phyloP scores from a whole-genome alignment of 2,113 vertebrate species.

The Chaetodon trifascialis region DNA sequence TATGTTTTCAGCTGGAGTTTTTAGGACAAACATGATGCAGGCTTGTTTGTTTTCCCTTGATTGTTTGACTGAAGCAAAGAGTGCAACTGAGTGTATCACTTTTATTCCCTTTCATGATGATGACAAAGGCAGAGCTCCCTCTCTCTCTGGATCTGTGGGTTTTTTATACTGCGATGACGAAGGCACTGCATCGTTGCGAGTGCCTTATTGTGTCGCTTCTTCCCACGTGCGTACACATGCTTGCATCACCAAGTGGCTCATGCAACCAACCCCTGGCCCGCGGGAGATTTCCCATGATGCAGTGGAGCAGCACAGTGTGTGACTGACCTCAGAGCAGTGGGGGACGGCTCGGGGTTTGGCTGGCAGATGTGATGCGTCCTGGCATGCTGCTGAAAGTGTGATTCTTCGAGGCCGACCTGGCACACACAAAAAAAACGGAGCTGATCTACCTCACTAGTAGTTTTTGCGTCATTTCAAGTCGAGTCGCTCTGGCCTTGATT shows the following conservation, averaged over 20 bases:
- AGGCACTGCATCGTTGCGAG: conserved; percentile 35
- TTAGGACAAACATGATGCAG: conserved; percentile 41
- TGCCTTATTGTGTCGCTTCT: conserved; percentile 35
- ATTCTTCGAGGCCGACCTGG: conserved; percentile 70
- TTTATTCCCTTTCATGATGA: conserved; percentile 30
- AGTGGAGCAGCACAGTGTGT: conserved; percentile 66
- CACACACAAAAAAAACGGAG: conserved; percentile 23
- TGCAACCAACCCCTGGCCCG: conserved; percentile 48
- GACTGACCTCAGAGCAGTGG: conserved; percentile 66
- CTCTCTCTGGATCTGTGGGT: not conserved
- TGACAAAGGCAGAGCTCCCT: conserved; percentile 41
- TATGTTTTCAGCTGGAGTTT: conserved; percentile 34
- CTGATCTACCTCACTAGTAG: conserved; percentile 42
- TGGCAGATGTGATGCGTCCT: conserved; percentile 72
- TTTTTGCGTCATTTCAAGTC: conserved; percentile 48
- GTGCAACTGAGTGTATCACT: conserved; percentile 31
- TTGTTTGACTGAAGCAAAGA: conserved; percentile 41
- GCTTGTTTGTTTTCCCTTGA: conserved; percentile 44
- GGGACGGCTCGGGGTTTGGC: conserved; percentile 58
- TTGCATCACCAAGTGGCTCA: conserved; percentile 66
- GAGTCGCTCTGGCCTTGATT: conserved; percentile 49
- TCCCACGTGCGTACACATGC: conserved; percentile 50
- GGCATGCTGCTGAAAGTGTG: conserved; percentile 78
- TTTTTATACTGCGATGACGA: conserved; percentile 37
- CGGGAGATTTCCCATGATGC: conserved; percentile 76